Conservation (phyloP, 2,113 vertebrate species). For the Tragelaphus scriptus region DNA sequence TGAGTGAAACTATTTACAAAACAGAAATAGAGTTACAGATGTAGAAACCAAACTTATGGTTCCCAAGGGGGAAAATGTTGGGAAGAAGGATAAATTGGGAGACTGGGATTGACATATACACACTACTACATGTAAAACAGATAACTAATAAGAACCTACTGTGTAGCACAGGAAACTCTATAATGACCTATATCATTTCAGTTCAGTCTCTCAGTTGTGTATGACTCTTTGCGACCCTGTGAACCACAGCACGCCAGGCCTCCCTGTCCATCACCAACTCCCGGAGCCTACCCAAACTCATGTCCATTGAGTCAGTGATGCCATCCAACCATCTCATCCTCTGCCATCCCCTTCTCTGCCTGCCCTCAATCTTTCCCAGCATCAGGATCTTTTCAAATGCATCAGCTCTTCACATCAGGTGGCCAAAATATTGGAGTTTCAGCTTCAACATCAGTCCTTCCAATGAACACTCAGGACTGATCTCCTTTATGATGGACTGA, state of each 20-base stretch:
- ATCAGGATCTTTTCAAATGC: not conserved
- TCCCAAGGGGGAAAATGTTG: not conserved
- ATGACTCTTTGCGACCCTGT: not conserved
- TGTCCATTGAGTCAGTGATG: not conserved
- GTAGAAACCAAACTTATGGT: not conserved
- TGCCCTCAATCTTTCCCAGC: not conserved
- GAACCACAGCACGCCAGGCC: not conserved
- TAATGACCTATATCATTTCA: not conserved
- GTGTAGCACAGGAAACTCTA: not conserved
- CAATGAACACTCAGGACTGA: not conserved
- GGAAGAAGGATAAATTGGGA: not conserved
- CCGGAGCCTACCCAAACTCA: not conserved
- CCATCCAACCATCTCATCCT: not conserved
- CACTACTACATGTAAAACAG: not conserved
- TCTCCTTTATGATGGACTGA: not conserved
- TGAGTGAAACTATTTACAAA: not conserved
- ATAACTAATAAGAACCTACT: not conserved
- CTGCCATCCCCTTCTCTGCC: not conserved
- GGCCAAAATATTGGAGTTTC: not conserved
- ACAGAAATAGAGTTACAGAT: not conserved
- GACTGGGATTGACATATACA: not conserved
- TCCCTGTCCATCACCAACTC: not conserved
- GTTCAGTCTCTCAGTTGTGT: not conserved
- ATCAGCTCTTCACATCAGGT: not conserved
- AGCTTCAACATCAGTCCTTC: not conserved